Evolutionary conservation across 2,113 vertebrate species (phyloP).

Genomic region (Serinus canaria): DNA sequence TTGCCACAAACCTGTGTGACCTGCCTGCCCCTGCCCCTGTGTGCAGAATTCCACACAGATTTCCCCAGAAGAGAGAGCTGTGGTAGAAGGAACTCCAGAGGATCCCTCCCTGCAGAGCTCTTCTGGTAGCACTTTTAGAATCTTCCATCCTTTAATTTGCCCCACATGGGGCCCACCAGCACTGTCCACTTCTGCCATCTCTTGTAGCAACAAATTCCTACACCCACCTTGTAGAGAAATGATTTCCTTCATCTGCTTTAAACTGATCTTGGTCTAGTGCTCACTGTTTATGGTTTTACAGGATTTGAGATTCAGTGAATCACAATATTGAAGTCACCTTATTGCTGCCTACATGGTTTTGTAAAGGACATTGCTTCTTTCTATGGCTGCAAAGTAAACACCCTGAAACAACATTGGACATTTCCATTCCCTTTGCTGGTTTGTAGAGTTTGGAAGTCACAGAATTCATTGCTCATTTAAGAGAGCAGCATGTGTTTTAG

Average conservation of each 20-base stretch:
- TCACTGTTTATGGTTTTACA: neutral
- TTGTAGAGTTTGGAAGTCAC: neutral
- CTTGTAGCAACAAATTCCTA: neutral
- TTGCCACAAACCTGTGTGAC: fast-evolving
- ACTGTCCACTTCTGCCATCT: neutral
- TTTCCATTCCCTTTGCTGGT: neutral
- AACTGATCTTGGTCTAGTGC: neutral
- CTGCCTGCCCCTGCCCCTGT: neutral
- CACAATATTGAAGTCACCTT: neutral
- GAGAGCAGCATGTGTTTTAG: neutral
- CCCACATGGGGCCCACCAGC: fast-evolving
- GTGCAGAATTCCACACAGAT: fast-evolving
- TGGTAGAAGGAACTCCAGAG: neutral
- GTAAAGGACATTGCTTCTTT: neutral
- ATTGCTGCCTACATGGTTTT: neutral
- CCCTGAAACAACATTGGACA: neutral
- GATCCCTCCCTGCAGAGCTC: neutral
- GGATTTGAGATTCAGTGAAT: neutral
- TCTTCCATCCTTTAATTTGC: neutral
- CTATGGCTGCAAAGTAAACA: neutral
- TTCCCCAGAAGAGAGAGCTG: neutral
- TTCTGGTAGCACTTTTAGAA: neutral
- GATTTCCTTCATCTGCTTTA: neutral
- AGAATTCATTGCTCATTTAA: neutral
- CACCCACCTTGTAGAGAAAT: neutral